Percentiles rank a stretch among this genome's conserved stretches.
Conservation (phyloP, 2,113 vertebrate genomes). For the Lepus europaeus region DNA sequence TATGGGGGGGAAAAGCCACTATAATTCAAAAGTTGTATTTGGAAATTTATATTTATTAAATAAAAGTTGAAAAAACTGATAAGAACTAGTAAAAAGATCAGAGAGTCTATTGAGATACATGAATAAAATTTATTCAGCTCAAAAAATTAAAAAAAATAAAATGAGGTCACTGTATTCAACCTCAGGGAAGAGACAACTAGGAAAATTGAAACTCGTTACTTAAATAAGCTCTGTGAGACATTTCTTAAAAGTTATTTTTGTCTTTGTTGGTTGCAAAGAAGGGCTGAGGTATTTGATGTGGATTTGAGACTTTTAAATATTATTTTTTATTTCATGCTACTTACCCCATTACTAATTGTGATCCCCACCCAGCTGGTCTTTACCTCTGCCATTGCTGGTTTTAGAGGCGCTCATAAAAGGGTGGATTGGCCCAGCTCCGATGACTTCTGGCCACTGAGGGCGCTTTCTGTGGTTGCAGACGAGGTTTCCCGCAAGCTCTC, state of each 20-base stretch:
- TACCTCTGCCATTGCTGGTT: rapidly evolving
- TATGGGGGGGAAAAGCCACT: too few relatives aligned
- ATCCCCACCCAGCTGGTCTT: background rate
- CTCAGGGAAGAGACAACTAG: background rate
- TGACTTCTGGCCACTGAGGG: rapidly evolving
- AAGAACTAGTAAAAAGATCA: too few relatives aligned
- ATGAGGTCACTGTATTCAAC: background rate
- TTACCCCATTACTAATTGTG: too few relatives aligned
- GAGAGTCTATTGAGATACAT: too few relatives aligned
- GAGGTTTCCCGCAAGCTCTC: conserved; percentile 87
- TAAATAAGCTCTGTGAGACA: background rate
- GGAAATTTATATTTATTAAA: too few relatives aligned
- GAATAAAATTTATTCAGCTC: too few relatives aligned
- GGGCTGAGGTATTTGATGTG: background rate
- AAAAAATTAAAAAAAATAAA: background rate
- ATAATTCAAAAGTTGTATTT: too few relatives aligned
- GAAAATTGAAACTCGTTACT: background rate
- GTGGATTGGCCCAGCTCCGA: rapidly evolving
- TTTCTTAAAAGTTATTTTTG: background rate
- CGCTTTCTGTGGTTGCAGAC: conserved; percentile 84
- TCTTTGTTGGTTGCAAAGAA: background rate
- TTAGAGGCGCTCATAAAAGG: background rate
- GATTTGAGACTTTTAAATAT: background rate
- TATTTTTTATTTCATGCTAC: background rate
- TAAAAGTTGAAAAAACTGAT: too few relatives aligned